Conservation (phyloP, 2,888 invertebrate genomes). For the Nephrotoma flavescens region DNA sequence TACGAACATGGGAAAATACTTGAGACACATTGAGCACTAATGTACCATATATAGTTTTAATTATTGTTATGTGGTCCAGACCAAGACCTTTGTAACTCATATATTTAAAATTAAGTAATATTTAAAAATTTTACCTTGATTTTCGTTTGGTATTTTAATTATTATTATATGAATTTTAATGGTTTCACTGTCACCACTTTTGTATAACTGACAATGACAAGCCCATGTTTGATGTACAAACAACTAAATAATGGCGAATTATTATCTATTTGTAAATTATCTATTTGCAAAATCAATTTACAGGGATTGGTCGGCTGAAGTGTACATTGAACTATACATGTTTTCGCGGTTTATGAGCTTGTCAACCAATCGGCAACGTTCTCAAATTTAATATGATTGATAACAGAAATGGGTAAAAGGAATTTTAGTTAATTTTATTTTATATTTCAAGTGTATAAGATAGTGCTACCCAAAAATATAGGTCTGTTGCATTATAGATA, state of each 20-base stretch:
- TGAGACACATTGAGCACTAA: background rate
- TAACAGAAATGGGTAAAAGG: background rate
- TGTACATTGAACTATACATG: background rate
- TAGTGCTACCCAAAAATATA: background rate
- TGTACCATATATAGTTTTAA: background rate
- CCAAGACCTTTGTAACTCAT: background rate
- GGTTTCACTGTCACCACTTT: background rate
- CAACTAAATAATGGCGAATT: background rate
- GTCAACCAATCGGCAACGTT: background rate
- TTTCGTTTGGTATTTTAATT: background rate
- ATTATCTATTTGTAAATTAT: background rate
- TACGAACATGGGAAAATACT: background rate
- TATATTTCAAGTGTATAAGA: background rate
- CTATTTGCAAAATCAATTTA: background rate
- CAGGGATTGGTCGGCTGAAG: background rate
- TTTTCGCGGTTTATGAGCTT: background rate
- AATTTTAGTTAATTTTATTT: background rate
- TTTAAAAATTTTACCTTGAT: background rate
- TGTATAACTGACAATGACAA: background rate
- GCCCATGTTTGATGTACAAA: background rate
- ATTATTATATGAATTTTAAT: background rate
- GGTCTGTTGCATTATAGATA: background rate
- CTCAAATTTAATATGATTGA: background rate
- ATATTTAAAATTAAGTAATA: background rate
- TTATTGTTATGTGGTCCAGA: background rate